Evolutionary conservation across 2,797 vertebrate species (phyloP).

Genomic region (Taeniopygia guttata): DNA sequence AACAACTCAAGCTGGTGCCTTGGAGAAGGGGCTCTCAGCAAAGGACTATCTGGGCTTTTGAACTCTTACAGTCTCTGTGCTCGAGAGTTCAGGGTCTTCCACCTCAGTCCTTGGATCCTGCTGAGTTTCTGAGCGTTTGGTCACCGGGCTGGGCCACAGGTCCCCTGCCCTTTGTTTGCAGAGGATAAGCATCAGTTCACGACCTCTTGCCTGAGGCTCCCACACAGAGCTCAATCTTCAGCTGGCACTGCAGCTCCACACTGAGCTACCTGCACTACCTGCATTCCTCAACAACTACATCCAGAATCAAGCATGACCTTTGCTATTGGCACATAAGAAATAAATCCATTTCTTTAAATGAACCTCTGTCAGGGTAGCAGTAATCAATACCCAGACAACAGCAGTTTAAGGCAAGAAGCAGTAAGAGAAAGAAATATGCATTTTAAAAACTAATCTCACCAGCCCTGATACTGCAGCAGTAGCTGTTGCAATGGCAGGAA

Average conservation of each 20-base stretch:
- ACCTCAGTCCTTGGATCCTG: background rate
- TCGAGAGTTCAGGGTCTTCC: background rate
- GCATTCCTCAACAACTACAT: background rate
- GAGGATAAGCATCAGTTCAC: background rate
- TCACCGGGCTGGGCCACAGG: background rate
- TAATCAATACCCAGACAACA: background rate
- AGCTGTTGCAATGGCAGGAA: constrained; percentile 96
- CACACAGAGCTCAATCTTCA: background rate
- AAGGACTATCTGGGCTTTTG: background rate
- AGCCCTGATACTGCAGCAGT: constrained; percentile 95
- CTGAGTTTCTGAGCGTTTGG: background rate
- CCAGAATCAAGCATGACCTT: background rate
- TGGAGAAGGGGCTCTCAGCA: background rate
- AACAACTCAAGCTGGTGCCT: background rate
- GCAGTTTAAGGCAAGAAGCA: background rate
- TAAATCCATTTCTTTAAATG: background rate
- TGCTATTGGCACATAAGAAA: background rate
- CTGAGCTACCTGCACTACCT: background rate
- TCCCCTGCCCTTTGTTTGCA: background rate
- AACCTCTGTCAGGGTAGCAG: background rate
- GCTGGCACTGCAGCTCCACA: background rate
- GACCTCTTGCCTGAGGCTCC: background rate
- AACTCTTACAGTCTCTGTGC: background rate
- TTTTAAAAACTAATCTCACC: constrained; percentile 75
- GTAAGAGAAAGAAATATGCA: background rate